Percentiles rank a stretch among this genome's conserved stretches.
phyloP scores from a whole-genome alignment of 1,140 invertebrate species.

The Ephestia elutella region DNA sequence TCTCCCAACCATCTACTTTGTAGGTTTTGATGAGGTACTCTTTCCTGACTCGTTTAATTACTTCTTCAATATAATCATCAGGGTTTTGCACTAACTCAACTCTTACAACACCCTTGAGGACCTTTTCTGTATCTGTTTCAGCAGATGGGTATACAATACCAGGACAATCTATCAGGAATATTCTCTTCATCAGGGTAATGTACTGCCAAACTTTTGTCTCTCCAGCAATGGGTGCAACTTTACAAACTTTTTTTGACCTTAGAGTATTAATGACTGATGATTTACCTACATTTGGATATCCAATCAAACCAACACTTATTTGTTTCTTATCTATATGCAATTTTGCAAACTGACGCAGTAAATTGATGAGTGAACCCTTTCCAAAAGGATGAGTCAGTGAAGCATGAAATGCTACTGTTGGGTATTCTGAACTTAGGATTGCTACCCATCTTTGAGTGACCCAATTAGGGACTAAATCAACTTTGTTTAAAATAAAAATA shows the following conservation, averaged over 20 bases:
- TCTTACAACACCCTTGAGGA: slow-evolving; percentile 95
- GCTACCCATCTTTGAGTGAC: slow-evolving; percentile 97
- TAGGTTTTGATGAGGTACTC: slow-evolving; percentile 96
- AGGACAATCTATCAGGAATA: slow-evolving; percentile 99
- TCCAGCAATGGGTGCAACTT: slow-evolving; percentile 98
- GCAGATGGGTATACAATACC: slow-evolving; percentile 97
- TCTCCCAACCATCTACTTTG: slow-evolving; percentile 86
- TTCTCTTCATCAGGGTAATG: slow-evolving; percentile 97
- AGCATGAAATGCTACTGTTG: slow-evolving; percentile 98
- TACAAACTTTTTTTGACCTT: slow-evolving; percentile 96
- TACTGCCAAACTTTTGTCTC: slow-evolving; percentile 99
- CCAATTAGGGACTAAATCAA: slow-evolving; percentile 97
- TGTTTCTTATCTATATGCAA: slow-evolving; percentile 97
- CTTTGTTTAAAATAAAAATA: slow-evolving; percentile 96
- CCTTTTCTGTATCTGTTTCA: slow-evolving; percentile 95
- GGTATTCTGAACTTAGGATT: slow-evolving; percentile 94
- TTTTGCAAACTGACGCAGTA: slow-evolving; percentile 97
- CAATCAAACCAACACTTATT: slow-evolving; percentile 99
- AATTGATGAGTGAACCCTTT: slow-evolving; percentile 97
- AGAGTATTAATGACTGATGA: slow-evolving; percentile 98
- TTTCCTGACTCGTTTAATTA: slow-evolving; percentile 90
- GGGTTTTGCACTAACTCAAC: slow-evolving; percentile 96
- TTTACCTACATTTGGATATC: slow-evolving; percentile 99
- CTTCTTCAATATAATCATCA: slow-evolving; percentile 92
- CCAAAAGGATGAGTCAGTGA: slow-evolving; percentile 98